Conservation (phyloP, 2,888 invertebrate species). For the Rhimphoctona megacephalus region DNA sequence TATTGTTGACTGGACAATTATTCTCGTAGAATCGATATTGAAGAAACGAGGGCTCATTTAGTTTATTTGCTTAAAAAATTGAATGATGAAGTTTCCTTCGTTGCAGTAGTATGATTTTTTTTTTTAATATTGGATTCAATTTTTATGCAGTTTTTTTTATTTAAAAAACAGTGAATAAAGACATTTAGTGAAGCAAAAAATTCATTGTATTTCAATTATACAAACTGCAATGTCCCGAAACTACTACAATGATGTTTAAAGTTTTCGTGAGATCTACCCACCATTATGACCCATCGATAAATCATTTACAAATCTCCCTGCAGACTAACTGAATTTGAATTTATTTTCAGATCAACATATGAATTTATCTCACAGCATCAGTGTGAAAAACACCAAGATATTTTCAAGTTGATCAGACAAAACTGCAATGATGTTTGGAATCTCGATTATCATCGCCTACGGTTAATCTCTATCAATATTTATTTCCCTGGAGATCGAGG, state of each 20-base stretch:
- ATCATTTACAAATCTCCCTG: background rate
- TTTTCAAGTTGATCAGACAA: conserved; percentile 8
- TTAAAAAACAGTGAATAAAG: too few species aligned
- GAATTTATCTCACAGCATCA: background rate
- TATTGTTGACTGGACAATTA: background rate
- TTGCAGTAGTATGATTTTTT: too few species aligned
- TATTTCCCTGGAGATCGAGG: conserved; percentile 57
- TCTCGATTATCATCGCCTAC: conserved; percentile 41
- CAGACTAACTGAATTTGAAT: background rate
- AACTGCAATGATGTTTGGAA: conserved; percentile 48
- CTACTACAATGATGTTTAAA: too few species aligned
- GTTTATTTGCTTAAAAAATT: background rate
- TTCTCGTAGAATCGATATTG: background rate
- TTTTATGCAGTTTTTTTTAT: too few species aligned
- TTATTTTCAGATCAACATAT: background rate
- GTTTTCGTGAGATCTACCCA: too few species aligned
- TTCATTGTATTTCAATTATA: too few species aligned
- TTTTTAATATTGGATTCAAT: too few species aligned
- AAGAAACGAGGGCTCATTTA: background rate
- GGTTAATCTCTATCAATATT: conserved; percentile 52
- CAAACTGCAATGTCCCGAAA: too few species aligned
- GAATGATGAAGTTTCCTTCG: background rate
- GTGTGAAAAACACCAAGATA: background rate
- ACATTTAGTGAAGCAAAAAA: too few species aligned
- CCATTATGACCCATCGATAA: background rate